Conservation (phyloP, 2,888 invertebrate genomes). For the Malthinus seriepunctatus region DNA sequence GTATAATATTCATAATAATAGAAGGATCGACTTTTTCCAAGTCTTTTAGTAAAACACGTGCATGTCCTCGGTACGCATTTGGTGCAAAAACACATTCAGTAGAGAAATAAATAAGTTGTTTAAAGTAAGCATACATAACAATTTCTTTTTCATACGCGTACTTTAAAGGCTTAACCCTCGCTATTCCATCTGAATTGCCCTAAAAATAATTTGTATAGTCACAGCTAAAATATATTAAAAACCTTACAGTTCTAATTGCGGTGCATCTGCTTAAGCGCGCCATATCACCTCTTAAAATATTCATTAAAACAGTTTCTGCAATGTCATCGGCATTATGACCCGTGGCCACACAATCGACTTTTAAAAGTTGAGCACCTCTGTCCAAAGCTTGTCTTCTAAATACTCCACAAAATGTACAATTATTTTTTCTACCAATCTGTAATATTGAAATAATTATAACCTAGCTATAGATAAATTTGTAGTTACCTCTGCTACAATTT, state of each 20-base stretch:
- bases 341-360: conserved; percentile 93
- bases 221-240: background rate
- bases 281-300: conserved; percentile 94
- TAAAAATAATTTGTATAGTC: conserved; percentile 44
- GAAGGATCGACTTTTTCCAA: conserved; percentile 91
- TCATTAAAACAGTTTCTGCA: conserved; percentile 98
- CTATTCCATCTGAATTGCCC: conserved; percentile 78
- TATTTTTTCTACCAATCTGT: conserved; percentile 83
- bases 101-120: conserved; percentile 94
- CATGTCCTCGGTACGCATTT: conserved; percentile 95
- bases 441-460: conserved; percentile 28
- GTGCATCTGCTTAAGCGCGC: conserved; percentile 92
- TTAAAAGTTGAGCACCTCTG: conserved; percentile 85
- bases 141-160: conserved; percentile 99
- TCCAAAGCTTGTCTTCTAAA: conserved; percentile 96
- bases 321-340: conserved; percentile 98
- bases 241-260: conserved; percentile 79
- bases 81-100: conserved; percentile 99
- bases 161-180: conserved; percentile 93
- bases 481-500: conserved; percentile 84
- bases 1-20: conserved; percentile 90
- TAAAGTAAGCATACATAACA: conserved; percentile 98
- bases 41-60: conserved; percentile 88
- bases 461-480: conserved; percentile 4
- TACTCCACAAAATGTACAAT: conserved; percentile 96